phyloP scores from a whole-genome alignment of 1,140 invertebrate genomes.

The Drosophila saltans region DNA sequence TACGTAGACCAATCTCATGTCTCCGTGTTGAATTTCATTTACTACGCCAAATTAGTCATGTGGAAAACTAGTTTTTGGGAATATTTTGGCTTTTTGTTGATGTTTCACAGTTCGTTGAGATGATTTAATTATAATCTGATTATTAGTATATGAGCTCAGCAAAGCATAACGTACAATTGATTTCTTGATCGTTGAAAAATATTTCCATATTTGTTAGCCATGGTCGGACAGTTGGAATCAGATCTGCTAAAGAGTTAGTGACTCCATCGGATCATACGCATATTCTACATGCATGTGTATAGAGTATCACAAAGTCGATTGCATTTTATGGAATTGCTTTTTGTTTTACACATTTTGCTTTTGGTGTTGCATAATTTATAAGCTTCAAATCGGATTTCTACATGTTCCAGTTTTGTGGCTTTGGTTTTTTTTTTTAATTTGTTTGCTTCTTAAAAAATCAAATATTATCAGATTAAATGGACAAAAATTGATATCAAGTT shows the following conservation, averaged over 20 bases:
- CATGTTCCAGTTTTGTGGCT: conserved; percentile 33
- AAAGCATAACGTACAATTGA: conserved; percentile 39
- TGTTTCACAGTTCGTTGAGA: conserved; percentile 49
- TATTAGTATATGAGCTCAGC: conserved; percentile 5
- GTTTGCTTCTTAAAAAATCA: not conserved
- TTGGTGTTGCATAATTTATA: conserved; percentile 38
- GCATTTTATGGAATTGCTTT: not conserved
- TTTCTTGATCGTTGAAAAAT: conserved; percentile 3
- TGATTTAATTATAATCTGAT: conserved; percentile 42
- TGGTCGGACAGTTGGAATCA: not conserved
- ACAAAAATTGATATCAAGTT: conserved; percentile 9
- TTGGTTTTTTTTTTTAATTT: conserved; percentile 9
- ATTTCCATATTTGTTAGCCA: not conserved
- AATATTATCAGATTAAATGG: conserved; percentile 33
- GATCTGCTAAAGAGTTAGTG: no score
- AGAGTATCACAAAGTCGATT: not conserved
- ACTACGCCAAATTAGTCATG: not conserved
- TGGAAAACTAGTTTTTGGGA: conserved; percentile 6
- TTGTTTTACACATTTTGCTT: conserved; percentile 16
- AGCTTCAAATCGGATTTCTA: conserved; percentile 1
- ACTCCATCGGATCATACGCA: no score
- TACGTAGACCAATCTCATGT: not conserved
- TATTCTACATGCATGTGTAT: no score
- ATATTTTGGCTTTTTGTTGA: conserved; percentile 14
- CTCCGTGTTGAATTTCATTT: not conserved